phyloP scores from a whole-genome alignment of 2,113 vertebrate species.

The Cyanistes caeruleus region DNA sequence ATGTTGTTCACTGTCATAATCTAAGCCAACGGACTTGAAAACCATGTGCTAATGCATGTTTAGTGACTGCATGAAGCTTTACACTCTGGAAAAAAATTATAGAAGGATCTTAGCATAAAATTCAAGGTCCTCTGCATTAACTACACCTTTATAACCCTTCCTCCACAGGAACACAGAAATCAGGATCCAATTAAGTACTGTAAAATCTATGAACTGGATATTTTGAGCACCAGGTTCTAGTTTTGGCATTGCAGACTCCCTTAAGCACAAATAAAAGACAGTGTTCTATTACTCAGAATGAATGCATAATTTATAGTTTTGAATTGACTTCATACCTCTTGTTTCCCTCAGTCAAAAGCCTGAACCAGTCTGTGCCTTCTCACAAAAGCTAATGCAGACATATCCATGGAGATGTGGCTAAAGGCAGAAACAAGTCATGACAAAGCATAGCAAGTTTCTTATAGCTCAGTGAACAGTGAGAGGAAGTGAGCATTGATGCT shows the following conservation, averaged over 20 bases:
- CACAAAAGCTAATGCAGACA: not conserved
- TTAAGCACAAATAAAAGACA: not conserved
- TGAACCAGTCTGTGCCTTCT: not conserved
- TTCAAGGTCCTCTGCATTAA: not conserved
- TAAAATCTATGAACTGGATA: not conserved
- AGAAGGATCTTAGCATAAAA: not conserved
- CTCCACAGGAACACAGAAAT: not conserved
- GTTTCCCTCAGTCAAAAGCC: not conserved
- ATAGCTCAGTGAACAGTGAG: not conserved
- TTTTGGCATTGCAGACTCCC: not conserved
- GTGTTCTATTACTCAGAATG: not conserved
- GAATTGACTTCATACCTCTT: not conserved
- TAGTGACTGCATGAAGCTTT: not conserved
- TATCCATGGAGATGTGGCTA: not conserved
- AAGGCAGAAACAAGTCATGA: not conserved
- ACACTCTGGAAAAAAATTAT: not conserved
- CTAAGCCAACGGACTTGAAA: not conserved
- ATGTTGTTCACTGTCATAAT: not conserved
- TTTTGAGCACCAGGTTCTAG: not conserved
- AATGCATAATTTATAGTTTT: not conserved
- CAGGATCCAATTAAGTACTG: not conserved
- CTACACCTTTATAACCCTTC: not conserved
- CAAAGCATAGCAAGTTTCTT: not conserved
- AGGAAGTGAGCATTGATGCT: rapidly evolving
- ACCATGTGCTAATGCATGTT: not conserved